Percentiles rank a stretch among this genome's conserved stretches.
phyloP scores from a whole-genome alignment of 30 jellyfish, hydroid and myxozoan genomes.

The Hydra vulgaris region DNA sequence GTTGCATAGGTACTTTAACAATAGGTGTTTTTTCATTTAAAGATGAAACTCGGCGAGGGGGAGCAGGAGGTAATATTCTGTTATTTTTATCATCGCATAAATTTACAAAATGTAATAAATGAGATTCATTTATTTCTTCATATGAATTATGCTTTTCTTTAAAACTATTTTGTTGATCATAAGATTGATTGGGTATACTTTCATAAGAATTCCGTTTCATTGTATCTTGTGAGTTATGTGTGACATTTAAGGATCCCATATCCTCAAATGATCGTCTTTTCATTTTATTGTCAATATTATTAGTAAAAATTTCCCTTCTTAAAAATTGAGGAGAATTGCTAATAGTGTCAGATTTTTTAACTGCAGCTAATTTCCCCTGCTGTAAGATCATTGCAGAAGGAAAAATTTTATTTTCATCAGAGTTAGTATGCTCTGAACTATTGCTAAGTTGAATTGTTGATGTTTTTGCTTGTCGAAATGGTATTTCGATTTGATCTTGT shows the following conservation, averaged over 20 bases:
- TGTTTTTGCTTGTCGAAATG: constrained; percentile 21
- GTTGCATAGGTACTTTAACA: constrained; percentile 22
- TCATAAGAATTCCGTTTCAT: constrained; percentile 26
- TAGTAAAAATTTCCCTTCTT: not conserved
- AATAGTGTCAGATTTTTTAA: constrained; percentile 13
- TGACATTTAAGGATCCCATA: not conserved
- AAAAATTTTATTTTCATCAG: constrained; percentile 11
- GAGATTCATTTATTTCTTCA: constrained; percentile 23
- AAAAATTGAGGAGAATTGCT: not conserved
- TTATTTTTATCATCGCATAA: constrained; percentile 30
- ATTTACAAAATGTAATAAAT: constrained; percentile 4
- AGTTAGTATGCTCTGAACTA: constrained; percentile 4
- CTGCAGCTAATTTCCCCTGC: constrained; percentile 25
- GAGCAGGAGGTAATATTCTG: constrained; percentile 89
- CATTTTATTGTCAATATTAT: not conserved
- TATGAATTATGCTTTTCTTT: constrained; percentile 15
- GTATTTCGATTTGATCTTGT: constrained; percentile 28
- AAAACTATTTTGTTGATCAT: constrained; percentile 1
- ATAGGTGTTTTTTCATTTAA: constrained; percentile 24
- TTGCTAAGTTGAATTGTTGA: constrained; percentile 28
- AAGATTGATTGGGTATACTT: constrained; percentile 7
- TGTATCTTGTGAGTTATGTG: not conserved
- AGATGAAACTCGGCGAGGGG: constrained; percentile 61
- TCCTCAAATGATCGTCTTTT: constrained; percentile 26
- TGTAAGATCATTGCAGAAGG: constrained; percentile 16